Evolutionary conservation across 2,113 vertebrate species (phyloP).

Genomic region (Nestor notabilis): DNA sequence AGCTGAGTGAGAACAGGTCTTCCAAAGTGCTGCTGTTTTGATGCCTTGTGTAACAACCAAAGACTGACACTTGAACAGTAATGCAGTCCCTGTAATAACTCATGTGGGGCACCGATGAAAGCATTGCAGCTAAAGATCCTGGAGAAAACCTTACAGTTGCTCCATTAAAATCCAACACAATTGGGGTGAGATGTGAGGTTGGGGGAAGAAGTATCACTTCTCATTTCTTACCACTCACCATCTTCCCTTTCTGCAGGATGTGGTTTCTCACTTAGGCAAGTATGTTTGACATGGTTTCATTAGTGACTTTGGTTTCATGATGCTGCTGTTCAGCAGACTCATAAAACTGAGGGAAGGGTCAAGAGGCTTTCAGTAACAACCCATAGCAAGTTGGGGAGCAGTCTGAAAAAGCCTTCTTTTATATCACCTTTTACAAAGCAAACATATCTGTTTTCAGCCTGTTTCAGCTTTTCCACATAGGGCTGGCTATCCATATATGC

Average conservation of each 20-base stretch:
- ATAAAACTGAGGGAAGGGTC: neutral
- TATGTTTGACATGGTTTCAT: neutral
- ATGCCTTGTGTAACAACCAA: neutral
- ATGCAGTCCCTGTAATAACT: neutral
- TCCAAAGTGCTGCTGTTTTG: neutral
- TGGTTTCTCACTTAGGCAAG: neutral
- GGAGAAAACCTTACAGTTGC: neutral
- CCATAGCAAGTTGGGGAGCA: neutral
- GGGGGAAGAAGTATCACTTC: neutral
- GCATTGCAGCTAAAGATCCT: neutral
- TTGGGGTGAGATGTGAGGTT: accelerated
- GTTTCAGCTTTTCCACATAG: neutral
- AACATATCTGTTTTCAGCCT: neutral
- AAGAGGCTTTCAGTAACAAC: neutral
- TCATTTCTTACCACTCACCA: neutral
- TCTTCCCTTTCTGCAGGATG: neutral
- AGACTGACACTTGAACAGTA: neutral
- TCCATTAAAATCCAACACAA: neutral
- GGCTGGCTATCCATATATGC: neutral
- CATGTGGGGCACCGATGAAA: neutral
- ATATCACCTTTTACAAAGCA: neutral
- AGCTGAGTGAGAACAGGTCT: neutral
- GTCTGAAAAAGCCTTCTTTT: neutral
- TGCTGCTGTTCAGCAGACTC: neutral
- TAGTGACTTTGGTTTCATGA: neutral